Conservation (phyloP, 2,113 vertebrate genomes). For the Tor tambroides region DNA sequence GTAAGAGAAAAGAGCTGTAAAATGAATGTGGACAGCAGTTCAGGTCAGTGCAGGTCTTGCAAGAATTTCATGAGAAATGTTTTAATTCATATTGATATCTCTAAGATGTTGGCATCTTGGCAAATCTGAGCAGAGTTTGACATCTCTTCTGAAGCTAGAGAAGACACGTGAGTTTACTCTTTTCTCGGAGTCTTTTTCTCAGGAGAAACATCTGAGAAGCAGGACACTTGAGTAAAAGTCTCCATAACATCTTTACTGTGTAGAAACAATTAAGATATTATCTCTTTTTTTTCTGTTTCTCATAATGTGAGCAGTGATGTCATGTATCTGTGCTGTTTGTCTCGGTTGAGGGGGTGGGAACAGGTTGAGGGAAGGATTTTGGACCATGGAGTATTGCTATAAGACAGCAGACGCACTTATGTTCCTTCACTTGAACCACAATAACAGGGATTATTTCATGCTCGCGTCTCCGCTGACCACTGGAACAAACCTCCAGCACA, state of each 20-base stretch:
- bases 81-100: not conserved
- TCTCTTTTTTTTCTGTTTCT: not conserved
- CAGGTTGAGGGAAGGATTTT: conserved; percentile 63
- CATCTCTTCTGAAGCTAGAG: not conserved
- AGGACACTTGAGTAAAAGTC: not conserved
- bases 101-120: not conserved
- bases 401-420: conserved; percentile 59
- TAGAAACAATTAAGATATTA: not conserved
- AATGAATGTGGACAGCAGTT: not conserved
- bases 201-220: not conserved
- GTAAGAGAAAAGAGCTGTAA: not conserved
- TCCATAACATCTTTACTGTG: not conserved
- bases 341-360: conserved; percentile 63
- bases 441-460: conserved; percentile 42
- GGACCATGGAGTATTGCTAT: conserved; percentile 59
- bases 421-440: conserved; percentile 57
- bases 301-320: not conserved
- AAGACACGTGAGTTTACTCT: not conserved
- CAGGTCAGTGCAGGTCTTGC: not conserved
- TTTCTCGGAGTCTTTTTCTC: not conserved
- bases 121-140: not conserved
- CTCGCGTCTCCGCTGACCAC: conserved; percentile 31
- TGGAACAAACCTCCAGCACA: conserved; percentile 5
- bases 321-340: conserved; percentile 24
- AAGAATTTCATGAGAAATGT: not conserved